phyloP scores from a whole-genome alignment of 1,140 invertebrate species.

The Parapsyche elsis region DNA sequence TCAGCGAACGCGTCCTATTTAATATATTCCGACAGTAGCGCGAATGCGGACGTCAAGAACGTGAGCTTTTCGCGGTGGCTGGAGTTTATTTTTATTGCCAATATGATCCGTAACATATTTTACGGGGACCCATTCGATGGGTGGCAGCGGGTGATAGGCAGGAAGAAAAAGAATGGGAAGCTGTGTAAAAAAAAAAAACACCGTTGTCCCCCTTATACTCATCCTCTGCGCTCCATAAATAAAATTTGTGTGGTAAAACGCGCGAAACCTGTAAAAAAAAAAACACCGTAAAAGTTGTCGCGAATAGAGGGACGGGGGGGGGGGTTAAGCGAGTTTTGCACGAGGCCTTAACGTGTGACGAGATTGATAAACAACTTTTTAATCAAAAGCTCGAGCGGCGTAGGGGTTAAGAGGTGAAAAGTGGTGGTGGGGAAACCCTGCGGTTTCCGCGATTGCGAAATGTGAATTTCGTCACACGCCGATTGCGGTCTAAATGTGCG shows the following conservation, averaged over 20 bases:
- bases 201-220: background rate
- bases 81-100: constrained; percentile 46
- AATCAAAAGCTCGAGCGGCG: constrained; percentile 6
- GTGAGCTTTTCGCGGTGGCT: constrained; percentile 31
- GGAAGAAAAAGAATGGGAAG: background rate
- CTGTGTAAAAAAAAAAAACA: constrained; percentile 5
- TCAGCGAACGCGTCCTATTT: background rate
- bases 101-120: constrained; percentile 46
- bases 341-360: background rate
- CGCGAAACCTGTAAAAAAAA: background rate
- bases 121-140: constrained; percentile 2
- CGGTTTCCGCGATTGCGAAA: background rate
- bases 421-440: background rate
- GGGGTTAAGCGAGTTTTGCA: background rate
- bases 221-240: constrained; percentile 13
- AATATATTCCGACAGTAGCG: constrained; percentile 4
- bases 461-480: background rate
- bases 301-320: background rate
- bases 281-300: background rate
- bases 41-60: constrained; percentile 11
- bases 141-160: background rate
- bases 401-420: background rate
- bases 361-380: constrained; percentile 39
- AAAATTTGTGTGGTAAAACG: constrained; percentile 32
- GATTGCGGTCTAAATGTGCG: no score